Evolutionary conservation across 2,888 invertebrate genomes (phyloP).

Genomic region (Epinotia ramella): DNA sequence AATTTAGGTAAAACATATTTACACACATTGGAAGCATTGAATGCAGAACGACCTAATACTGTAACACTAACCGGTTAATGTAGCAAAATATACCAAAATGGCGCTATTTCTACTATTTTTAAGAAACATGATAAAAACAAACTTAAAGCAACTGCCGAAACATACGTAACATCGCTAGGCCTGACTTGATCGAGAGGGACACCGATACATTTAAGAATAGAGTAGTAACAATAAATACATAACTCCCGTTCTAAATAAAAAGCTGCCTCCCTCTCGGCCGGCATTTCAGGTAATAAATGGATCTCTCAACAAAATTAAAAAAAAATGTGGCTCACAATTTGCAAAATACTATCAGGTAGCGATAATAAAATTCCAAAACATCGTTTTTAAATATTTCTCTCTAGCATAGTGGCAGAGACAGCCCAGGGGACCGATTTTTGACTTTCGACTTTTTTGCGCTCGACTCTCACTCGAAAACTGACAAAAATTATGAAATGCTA

Average conservation of each 20-base stretch:
- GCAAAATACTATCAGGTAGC: not conserved
- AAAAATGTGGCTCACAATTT: not conserved
- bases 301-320: not conserved
- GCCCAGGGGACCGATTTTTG: too few relatives aligned
- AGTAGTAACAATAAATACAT: not conserved
- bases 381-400: not conserved
- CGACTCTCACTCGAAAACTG: too few relatives aligned
- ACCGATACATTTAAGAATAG: not conserved
- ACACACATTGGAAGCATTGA: conserved; percentile 79
- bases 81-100: conserved; percentile 22
- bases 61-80: conserved; percentile 60
- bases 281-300: not conserved
- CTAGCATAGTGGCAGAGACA: not conserved
- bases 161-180: not conserved
- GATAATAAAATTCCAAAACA: not conserved
- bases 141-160: conserved; percentile 6
- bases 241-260: not conserved
- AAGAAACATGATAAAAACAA: not conserved
- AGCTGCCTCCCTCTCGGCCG: not conserved
- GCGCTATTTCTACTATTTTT: not conserved
- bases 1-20: conserved; percentile 79
- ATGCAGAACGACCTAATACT: conserved; percentile 74
- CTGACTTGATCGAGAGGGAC: not conserved
- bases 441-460: too few relatives aligned
- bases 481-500: too few relatives aligned